Evolutionary conservation across 2,888 invertebrate genomes (phyloP).

Genomic region (Amphipyra berbera): DNA sequence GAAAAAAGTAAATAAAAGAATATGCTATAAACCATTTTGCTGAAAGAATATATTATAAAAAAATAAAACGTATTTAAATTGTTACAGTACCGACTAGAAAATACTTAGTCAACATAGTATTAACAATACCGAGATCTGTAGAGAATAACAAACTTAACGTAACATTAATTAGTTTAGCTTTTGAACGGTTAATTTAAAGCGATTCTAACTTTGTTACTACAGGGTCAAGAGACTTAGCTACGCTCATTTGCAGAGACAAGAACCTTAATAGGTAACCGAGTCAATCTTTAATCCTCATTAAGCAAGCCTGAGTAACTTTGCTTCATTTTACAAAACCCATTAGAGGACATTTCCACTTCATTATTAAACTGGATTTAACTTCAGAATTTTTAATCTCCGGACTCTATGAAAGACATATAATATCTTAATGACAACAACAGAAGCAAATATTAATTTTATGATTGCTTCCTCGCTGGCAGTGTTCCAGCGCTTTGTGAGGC

Average conservation of each 20-base stretch:
- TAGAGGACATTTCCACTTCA: neutral
- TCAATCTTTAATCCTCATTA: slow-evolving; percentile 11
- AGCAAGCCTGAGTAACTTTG: neutral
- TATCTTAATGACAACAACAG: slow-evolving; percentile 35
- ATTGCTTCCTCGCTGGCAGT: slow-evolving; percentile 52
- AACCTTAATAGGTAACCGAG: neutral
- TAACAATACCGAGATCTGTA: neutral
- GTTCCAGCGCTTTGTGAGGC: slow-evolving; percentile 42
- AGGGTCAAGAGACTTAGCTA: neutral
- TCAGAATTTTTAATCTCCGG: neutral
- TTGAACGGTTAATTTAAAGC: slow-evolving; percentile 16
- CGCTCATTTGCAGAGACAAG: slow-evolving; percentile 1
- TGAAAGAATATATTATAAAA: too few species aligned
- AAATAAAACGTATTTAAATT: too few species aligned
- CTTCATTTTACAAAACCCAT: slow-evolving; percentile 6
- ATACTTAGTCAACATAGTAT: too few species aligned
- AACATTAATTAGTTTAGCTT: slow-evolving; percentile 7
- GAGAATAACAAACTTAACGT: slow-evolving; percentile 1
- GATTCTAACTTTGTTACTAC: slow-evolving; percentile 8
- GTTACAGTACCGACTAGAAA: too few species aligned
- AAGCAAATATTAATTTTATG: slow-evolving; percentile 59
- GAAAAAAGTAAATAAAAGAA: neutral
- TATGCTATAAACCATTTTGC: neutral
- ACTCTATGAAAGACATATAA: slow-evolving; percentile 10
- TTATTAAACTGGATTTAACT: slow-evolving; percentile 5